Base-by-base conservation (phyloP, 1,140 invertebrate species). In the Drosophila leontia region DNA sequence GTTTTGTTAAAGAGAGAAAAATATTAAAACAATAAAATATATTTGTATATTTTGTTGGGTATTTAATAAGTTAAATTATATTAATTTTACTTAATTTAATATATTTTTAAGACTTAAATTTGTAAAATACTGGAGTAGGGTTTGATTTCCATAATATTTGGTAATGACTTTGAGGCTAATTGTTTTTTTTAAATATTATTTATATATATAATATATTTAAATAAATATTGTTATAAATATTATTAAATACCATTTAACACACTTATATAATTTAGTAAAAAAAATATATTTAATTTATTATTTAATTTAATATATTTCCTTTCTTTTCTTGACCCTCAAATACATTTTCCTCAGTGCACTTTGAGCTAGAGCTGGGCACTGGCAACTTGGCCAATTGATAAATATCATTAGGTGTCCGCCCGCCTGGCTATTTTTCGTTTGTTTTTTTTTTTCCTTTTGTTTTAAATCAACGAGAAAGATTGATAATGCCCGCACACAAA, bases 361-460 rank as follows among this genome's bases (percentile, higher is more conserved):
- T 39, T 26, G 35, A 56, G 35, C 19, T n/a, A 39, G 8, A 39
- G 17, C 37, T 37, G 13, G 35, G 35, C 57, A 29, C 61, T 50
- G 71, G 34, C 32, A 37, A 85, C 82, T 63, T 56, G 34, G 29
- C 56, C 32, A 65, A 23, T 88, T 88, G 84, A 88, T 88, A 78
- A 88, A 84, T 84, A 87, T 87, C 80, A 87, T 78, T 71, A 71
- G 47, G 1, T 11, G 53, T 56, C 69, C 45, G 70, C 48, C 65
- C 56, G 67, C 47, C 65, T 60, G 12, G 57, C 34, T 19, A 39
- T 70, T 44, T 56, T 56, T 39, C 19, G 7, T 29, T 29, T 6
- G 13, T 2, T 2, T 48, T 29, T 2, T 48, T 29, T 48, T 29
- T 48, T 29, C 45, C 63, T 64, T 58, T 67, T 45, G 59, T 78